Evolutionary conservation across 2,888 invertebrate species (phyloP).

Genomic region (Rhingia campestris): DNA sequence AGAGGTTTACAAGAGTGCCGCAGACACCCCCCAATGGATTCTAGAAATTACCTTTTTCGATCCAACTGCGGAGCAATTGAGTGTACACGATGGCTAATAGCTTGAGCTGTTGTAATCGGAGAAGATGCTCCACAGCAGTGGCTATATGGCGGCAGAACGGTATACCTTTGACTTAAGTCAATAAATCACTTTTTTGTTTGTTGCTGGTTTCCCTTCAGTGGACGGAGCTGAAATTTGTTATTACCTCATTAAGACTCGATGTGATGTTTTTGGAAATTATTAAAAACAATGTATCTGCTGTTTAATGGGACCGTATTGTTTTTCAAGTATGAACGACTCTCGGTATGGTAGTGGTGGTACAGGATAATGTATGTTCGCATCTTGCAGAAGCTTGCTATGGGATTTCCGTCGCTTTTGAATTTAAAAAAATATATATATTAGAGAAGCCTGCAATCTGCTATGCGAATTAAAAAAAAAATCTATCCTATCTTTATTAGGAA

Average conservation of each 20-base stretch:
- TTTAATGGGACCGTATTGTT: not conserved
- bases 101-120: conserved; percentile 47
- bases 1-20: conserved; percentile 62
- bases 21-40: conserved; percentile 58
- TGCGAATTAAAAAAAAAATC: no score
- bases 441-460: no score
- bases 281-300: not conserved
- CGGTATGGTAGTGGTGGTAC: not conserved
- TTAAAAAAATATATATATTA: no score
- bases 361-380: not conserved
- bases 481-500: no score
- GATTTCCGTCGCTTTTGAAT: not conserved
- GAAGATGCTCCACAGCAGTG: conserved; percentile 25
- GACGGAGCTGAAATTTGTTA: not conserved
- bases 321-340: not conserved
- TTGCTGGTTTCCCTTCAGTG: not conserved
- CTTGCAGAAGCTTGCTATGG: not conserved
- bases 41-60: conserved; percentile 58
- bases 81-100: conserved; percentile 62
- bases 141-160: conserved; percentile 21
- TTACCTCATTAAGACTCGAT: conserved; percentile 5
- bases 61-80: conserved; percentile 59
- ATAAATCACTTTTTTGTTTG: conserved; percentile 49
- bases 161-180: conserved; percentile 27
- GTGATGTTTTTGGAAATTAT: not conserved